These are phyloP conservation scores for Archilochus colubris DNA, from an alignment of 2,113 vertebrate genomes.

Conservation along the genomic window DNA sequence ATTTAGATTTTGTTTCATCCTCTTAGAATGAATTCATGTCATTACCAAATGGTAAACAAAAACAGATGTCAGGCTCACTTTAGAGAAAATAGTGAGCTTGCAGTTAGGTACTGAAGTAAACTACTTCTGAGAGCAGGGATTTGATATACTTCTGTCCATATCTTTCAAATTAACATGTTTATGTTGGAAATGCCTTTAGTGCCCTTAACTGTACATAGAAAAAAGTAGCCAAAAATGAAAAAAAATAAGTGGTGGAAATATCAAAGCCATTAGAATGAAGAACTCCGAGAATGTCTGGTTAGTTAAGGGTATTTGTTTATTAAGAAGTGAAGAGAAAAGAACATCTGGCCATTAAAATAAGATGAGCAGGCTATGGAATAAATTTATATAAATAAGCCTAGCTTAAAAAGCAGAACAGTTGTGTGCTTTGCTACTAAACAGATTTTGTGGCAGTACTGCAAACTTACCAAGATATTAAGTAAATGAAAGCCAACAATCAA, in stretches of 20 bases:
- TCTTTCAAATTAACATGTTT: neutral
- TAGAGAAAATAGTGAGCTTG: constrained; percentile 38
- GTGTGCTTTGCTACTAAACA: constrained; percentile 62
- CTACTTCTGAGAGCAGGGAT: neutral
- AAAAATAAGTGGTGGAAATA: neutral
- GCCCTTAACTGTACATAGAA: neutral
- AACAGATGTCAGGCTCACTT: constrained; percentile 60
- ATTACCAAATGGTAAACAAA: constrained; percentile 65
- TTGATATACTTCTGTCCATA: neutral
- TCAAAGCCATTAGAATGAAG: neutral
- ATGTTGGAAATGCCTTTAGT: neutral
- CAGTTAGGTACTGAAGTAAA: constrained; percentile 5
- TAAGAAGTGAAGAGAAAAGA: constrained; percentile 57
- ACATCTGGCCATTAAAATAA: constrained; percentile 69
- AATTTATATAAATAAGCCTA: constrained; percentile 62
- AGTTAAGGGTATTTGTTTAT: constrained; percentile 52
- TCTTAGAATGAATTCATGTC: constrained; percentile 32
- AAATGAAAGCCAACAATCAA: constrained; percentile 67
- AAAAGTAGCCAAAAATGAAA: neutral
- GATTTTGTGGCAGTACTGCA: constrained; percentile 37
- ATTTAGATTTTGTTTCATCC: constrained; percentile 58
- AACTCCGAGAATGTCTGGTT: constrained; percentile 15
- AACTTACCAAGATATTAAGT: constrained; percentile 63
- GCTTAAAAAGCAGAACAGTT: constrained; percentile 58
- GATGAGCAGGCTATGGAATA: constrained; percentile 56